Evolutionary conservation across 2,888 invertebrate genomes (phyloP).

Genomic region (Hydropsyche betteni): DNA sequence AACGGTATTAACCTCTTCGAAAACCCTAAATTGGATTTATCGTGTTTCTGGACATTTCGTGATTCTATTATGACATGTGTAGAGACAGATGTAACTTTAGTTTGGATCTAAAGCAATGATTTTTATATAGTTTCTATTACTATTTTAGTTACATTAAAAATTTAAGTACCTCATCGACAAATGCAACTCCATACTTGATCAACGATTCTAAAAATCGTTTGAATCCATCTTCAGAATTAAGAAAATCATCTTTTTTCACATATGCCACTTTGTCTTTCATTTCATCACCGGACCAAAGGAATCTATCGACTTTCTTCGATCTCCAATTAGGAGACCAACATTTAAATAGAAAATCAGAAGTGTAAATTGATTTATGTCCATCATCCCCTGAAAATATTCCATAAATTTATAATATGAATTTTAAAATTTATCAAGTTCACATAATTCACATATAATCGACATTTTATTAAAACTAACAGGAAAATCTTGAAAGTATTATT

Average conservation of each 20-base stretch:
- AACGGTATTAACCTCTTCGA: conserved; percentile 11
- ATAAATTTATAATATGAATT: background rate
- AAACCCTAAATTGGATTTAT: conserved; percentile 17
- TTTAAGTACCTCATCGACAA: conserved; percentile 53
- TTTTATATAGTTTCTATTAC: too few species aligned
- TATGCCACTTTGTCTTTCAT: conserved; percentile 59
- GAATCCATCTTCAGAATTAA: conserved; percentile 61
- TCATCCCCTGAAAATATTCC: conserved; percentile 65
- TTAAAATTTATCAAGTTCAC: too few species aligned
- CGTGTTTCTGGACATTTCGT: conserved; percentile 2
- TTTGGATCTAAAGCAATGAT: too few species aligned
- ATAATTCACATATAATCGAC: too few species aligned
- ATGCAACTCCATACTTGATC: conserved; percentile 65
- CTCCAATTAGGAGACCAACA: conserved; percentile 59
- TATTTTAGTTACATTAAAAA: background rate
- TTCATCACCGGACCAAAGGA: conserved; percentile 63
- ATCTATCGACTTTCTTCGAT: conserved; percentile 56
- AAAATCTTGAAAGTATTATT: too few species aligned
- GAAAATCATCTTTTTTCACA: conserved; percentile 62
- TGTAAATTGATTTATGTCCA: conserved; percentile 65
- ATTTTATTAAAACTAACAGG: too few species aligned
- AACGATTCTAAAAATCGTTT: conserved; percentile 64
- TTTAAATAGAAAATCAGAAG: conserved; percentile 61
- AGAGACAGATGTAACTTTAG: background rate
- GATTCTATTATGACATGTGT: conserved; percentile 7